Percentiles rank a stretch among this genome's conserved stretches.
Evolutionary conservation across 2,888 invertebrate genomes (phyloP).

Genomic region (Sipha maydis): DNA sequence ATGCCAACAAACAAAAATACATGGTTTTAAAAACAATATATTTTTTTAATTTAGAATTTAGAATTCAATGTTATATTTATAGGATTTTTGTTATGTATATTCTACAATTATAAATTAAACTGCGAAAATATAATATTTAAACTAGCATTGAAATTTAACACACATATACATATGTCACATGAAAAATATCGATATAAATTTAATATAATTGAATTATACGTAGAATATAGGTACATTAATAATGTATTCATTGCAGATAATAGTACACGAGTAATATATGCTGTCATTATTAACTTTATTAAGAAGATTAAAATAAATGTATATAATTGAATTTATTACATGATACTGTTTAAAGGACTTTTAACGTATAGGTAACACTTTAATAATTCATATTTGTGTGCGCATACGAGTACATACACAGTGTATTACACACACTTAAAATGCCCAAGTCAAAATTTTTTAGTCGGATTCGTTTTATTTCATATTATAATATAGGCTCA

Average conservation of each 20-base stretch:
- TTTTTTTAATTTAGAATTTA: too few relatives aligned
- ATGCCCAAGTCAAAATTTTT: background rate
- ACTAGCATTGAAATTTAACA: background rate
- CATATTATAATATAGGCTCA: background rate
- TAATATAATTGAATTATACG: background rate
- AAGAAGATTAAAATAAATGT: background rate
- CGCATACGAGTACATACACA: too few relatives aligned
- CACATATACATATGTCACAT: too few relatives aligned
- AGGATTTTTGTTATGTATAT: too few relatives aligned
- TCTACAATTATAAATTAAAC: too few relatives aligned
- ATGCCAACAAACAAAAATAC: too few relatives aligned
- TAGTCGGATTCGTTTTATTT: background rate
- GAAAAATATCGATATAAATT: background rate
- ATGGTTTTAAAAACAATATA: too few relatives aligned
- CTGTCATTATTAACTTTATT: background rate
- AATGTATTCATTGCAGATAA: background rate
- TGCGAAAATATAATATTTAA: too few relatives aligned
- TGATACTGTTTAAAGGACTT: background rate
- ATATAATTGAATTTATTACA: background rate
- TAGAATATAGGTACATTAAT: background rate
- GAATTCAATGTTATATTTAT: too few relatives aligned
- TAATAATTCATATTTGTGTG: background rate
- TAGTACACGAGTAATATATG: background rate
- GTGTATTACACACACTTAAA: background rate
- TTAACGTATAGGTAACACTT: background rate